Conservation (phyloP, 1,140 invertebrate species). For the Calephelis nemesis region DNA sequence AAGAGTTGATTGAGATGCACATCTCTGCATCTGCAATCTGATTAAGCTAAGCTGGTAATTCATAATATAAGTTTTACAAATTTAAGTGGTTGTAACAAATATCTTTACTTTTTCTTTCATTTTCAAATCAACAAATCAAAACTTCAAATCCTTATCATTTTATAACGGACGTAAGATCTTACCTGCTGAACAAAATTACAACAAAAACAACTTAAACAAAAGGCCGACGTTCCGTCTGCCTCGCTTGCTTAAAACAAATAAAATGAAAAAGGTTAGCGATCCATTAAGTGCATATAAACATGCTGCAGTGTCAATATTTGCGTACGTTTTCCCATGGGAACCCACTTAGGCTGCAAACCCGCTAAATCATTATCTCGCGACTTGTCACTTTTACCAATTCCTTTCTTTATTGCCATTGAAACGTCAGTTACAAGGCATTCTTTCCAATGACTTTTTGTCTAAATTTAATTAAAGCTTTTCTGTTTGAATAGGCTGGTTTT, state of each 20-base stretch:
- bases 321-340: conserved; percentile 75
- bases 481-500: no score
- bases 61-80: no score
- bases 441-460: conserved; percentile 32
- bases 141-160: conserved; percentile 38
- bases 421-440: conserved; percentile 52
- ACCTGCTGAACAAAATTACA: conserved; percentile 71
- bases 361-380: conserved; percentile 65
- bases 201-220: conserved; percentile 70
- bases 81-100: no score
- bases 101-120: no score
- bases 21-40: no score
- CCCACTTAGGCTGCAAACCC: conserved; percentile 42
- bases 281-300: conserved; percentile 79
- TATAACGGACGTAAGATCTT: conserved; percentile 48
- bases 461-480: conserved; percentile 51
- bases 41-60: no score
- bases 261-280: conserved; percentile 74
- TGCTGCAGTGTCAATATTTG: conserved; percentile 77
- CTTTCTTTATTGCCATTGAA: conserved; percentile 72
- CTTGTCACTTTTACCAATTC: conserved; percentile 42
- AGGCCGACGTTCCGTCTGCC: conserved; percentile 71
- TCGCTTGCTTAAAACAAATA: conserved; percentile 68
- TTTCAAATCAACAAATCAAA: conserved; percentile 19
- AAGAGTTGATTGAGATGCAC: no score